A percentile compares a stretch with the other conserved stretches of the same genome.
Evolutionary conservation across 2,113 vertebrate genomes (phyloP).

Genomic region (Pomatostomus ruficeps): DNA sequence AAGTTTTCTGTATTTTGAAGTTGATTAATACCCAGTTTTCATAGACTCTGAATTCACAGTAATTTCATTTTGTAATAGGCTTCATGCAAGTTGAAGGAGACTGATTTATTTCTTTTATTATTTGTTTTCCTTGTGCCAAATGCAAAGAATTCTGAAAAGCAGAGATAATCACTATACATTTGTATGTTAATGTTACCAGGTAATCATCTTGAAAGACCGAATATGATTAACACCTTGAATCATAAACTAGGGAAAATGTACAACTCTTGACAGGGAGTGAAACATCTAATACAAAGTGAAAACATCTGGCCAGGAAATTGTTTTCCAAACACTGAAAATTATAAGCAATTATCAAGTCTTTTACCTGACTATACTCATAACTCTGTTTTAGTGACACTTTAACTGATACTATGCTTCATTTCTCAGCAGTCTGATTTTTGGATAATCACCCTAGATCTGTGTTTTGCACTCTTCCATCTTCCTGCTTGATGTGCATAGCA

Average conservation of each 20-base stretch:
- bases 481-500: slow-evolving; percentile 1
- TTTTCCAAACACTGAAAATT: slow-evolving; percentile 67
- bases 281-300: slow-evolving; percentile 44
- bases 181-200: slow-evolving; percentile 65
- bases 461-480: slow-evolving; percentile 12
- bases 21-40: slow-evolving; percentile 60
- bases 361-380: slow-evolving; percentile 49
- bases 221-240: slow-evolving; percentile 53
- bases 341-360: slow-evolving; percentile 68
- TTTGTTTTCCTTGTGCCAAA: slow-evolving; percentile 32
- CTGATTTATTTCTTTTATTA: slow-evolving; percentile 40
- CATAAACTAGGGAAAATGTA: slow-evolving; percentile 57
- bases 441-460: slow-evolving; percentile 20
- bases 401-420: slow-evolving; percentile 18
- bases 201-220: slow-evolving; percentile 48
- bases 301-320: slow-evolving; percentile 67
- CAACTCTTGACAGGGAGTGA: slow-evolving; percentile 1
- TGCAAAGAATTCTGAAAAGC: slow-evolving; percentile 19
- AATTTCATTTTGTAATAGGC: background rate
- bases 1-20: slow-evolving; percentile 22
- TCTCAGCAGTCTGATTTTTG: slow-evolving; percentile 42
- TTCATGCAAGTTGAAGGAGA: slow-evolving; percentile 3
- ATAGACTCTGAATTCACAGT: slow-evolving; percentile 1
- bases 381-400: slow-evolving; percentile 53
- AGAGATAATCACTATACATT: slow-evolving; percentile 47